A percentile compares a stretch with the other conserved stretches of the same genome.
phyloP scores from a whole-genome alignment of 2,797 vertebrate species.

The Acanthornis magna region DNA sequence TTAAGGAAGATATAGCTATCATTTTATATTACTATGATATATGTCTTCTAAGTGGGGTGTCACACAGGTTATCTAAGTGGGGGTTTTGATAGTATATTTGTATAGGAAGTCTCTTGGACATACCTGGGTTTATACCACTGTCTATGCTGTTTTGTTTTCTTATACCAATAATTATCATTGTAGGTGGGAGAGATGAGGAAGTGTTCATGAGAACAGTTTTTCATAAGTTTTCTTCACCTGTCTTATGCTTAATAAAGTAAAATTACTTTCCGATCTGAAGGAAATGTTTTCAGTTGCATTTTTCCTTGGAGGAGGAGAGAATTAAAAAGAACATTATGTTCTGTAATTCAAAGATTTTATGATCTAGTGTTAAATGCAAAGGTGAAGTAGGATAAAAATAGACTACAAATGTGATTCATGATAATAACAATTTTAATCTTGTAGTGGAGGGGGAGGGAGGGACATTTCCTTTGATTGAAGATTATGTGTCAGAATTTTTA shows the following conservation, averaged over 20 bases:
- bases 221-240: neutral
- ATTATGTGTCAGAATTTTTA: neutral
- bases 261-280: neutral
- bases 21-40: neutral
- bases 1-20: neutral
- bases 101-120: neutral
- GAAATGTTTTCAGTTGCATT: neutral
- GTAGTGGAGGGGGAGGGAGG: accelerated
- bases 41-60: neutral
- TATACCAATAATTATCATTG: neutral
- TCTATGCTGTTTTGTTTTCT: neutral
- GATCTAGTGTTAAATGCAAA: neutral
- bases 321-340: neutral
- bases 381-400: neutral
- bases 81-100: neutral
- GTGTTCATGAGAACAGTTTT: neutral
- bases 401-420: neutral
- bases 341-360: neutral
- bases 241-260: neutral
- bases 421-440: neutral
- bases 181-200: neutral
- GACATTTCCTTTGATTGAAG: neutral
- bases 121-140: neutral
- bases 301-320: neutral
- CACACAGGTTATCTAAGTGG: neutral